phyloP scores from a whole-genome alignment of 2,888 invertebrate genomes.

The Crocallis elinguaria region DNA sequence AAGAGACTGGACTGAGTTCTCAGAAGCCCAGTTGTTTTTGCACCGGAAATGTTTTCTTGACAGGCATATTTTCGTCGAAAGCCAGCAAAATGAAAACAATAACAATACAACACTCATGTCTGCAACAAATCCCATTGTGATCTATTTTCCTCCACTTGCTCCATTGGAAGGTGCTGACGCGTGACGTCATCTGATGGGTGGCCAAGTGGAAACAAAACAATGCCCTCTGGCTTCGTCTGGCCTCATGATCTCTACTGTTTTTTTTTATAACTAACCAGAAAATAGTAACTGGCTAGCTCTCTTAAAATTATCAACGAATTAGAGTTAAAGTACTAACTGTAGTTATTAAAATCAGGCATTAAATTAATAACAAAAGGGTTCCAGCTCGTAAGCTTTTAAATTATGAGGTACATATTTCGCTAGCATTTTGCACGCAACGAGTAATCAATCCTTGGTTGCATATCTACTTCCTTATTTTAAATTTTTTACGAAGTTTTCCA shows the following conservation, averaged over 20 bases:
- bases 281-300: too few relatives aligned
- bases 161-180: conserved; percentile 68
- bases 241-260: conserved; percentile 40
- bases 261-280: background rate
- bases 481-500: too few relatives aligned
- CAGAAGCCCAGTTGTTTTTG: background rate
- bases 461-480: too few relatives aligned
- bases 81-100: conserved; percentile 12
- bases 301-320: too few relatives aligned
- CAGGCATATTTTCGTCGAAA: background rate
- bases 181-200: conserved; percentile 74
- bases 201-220: conserved; percentile 74
- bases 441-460: too few relatives aligned
- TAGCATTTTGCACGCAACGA: too few relatives aligned
- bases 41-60: conserved; percentile 1
- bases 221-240: conserved; percentile 54
- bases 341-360: too few relatives aligned
- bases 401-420: too few relatives aligned
- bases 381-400: too few relatives aligned
- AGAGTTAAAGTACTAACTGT: too few relatives aligned
- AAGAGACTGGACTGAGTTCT: too few relatives aligned
- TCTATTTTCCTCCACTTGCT: conserved; percentile 56
- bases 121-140: conserved; percentile 28
- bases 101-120: conserved; percentile 7
- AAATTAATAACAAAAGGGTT: too few relatives aligned